A percentile compares a stretch with the other conserved stretches of the same genome.
These are phyloP conservation scores for Adineta ricciae DNA, from an alignment of 2,888 invertebrate species.

Conservation along the genomic window DNA sequence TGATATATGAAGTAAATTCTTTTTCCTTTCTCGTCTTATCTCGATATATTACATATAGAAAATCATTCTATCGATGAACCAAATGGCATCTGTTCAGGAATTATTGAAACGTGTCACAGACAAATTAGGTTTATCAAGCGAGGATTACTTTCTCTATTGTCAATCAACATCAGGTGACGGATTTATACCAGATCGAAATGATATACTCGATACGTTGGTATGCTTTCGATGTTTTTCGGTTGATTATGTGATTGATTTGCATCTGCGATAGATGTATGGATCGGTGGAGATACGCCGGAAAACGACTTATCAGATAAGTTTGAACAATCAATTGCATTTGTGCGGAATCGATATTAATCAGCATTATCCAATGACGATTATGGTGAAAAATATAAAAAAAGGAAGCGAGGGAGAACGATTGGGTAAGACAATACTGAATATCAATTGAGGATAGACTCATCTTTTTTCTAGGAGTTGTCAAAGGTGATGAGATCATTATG, in stretches of 20 bases:
- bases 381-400: neutral
- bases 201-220: neutral
- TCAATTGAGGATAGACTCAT: no score
- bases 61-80: neutral
- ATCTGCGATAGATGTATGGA: neutral
- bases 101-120: neutral
- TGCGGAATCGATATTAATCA: neutral
- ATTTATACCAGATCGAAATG: neutral
- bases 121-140: neutral
- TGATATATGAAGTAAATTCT: no score
- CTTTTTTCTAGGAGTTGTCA: slow-evolving; percentile 69
- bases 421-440: neutral
- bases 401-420: neutral
- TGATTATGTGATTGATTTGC: neutral
- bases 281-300: neutral
- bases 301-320: neutral
- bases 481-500: slow-evolving; percentile 95
- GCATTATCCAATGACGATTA: neutral
- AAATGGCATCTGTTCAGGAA: neutral
- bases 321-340: neutral
- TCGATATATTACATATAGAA: neutral
- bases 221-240: neutral
- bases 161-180: neutral
- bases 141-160: neutral
- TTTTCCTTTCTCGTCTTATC: no score